These are phyloP conservation scores for Pollachius pollachius DNA, from an alignment of 2,113 vertebrate genomes.

Conservation along the genomic window DNA sequence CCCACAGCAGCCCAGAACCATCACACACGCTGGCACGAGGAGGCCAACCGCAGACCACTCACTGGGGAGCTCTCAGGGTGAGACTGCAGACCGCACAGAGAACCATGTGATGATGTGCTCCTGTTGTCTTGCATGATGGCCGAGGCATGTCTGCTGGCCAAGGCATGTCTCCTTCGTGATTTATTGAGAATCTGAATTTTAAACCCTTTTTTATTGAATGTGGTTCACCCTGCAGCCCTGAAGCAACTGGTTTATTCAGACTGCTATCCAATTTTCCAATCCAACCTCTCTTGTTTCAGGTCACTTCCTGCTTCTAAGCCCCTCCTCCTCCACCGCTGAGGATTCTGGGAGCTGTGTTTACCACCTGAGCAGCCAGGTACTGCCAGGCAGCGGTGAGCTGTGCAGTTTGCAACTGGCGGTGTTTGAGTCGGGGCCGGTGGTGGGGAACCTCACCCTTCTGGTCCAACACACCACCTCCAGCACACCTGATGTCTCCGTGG, in stretches of 20 bases:
- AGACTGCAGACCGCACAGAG: constrained; percentile 10
- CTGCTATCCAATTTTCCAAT: background rate
- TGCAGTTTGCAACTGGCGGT: constrained; percentile 67
- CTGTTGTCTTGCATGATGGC: background rate
- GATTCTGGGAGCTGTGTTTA: constrained; percentile 62
- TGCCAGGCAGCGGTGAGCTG: constrained; percentile 43
- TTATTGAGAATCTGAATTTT: no score
- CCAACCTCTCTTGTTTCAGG: constrained; percentile 52
- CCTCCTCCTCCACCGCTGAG: constrained; percentile 30
- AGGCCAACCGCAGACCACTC: constrained; percentile 66
- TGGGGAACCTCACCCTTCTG: constrained; percentile 64
- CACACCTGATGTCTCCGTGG: constrained; percentile 26
- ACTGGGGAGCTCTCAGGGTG: constrained; percentile 63
- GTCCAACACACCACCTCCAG: constrained; percentile 46
- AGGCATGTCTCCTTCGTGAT: background rate
- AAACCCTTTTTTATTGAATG: background rate
- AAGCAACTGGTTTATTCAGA: no score
- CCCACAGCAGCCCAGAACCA: constrained; percentile 44
- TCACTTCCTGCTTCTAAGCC: constrained; percentile 69
- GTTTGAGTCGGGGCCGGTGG: constrained; percentile 48
- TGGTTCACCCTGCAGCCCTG: background rate
- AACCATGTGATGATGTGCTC: background rate
- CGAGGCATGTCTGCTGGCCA: background rate
- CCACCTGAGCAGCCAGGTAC: constrained; percentile 66
- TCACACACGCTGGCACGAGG: constrained; percentile 5